Evolutionary conservation across 30 jellyfish, hydroid and myxozoan genomes (phyloP).

Genomic region (Chironex yamaguchii): DNA sequence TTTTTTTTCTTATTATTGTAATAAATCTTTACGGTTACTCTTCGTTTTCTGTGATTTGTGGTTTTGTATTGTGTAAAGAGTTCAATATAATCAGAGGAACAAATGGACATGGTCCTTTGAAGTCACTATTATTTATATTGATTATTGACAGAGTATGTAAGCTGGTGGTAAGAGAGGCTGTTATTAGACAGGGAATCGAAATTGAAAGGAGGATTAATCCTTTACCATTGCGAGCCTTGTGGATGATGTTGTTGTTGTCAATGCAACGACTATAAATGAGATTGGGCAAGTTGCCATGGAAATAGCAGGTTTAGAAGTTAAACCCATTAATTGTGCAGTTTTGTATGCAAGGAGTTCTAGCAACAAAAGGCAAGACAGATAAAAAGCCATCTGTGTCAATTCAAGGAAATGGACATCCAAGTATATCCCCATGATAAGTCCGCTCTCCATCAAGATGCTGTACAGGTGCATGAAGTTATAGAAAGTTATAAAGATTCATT

Average conservation of each 20-base stretch:
- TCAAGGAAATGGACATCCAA: constrained; percentile 18
- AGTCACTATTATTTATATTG: constrained; percentile 18
- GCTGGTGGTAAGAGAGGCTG: constrained; percentile 31
- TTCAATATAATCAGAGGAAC: constrained; percentile 33
- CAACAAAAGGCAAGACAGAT: no score
- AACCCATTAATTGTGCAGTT: constrained; percentile 12
- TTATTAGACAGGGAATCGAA: constrained; percentile 8
- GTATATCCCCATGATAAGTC: constrained; percentile 8
- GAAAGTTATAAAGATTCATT: no score
- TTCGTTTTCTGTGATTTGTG: constrained; percentile 30
- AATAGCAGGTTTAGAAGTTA: not conserved
- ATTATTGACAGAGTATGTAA: constrained; percentile 24
- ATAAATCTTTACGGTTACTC: constrained; percentile 21
- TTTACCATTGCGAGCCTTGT: constrained; percentile 10
- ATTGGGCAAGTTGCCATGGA: not conserved
- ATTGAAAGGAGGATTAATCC: constrained; percentile 4
- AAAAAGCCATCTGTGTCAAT: constrained; percentile 1
- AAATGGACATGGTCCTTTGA: constrained; percentile 32
- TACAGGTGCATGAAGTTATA: no score
- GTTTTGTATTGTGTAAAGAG: constrained; percentile 41
- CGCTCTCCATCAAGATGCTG: no score
- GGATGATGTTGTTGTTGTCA: constrained; percentile 9
- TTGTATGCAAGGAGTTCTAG: not conserved
- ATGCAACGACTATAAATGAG: not conserved
- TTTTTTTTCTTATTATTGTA: no score